Percentiles rank a stretch among this genome's conserved stretches.
phyloP scores from a whole-genome alignment of 2,888 invertebrate genomes.

The Leptura quadrifasciata region DNA sequence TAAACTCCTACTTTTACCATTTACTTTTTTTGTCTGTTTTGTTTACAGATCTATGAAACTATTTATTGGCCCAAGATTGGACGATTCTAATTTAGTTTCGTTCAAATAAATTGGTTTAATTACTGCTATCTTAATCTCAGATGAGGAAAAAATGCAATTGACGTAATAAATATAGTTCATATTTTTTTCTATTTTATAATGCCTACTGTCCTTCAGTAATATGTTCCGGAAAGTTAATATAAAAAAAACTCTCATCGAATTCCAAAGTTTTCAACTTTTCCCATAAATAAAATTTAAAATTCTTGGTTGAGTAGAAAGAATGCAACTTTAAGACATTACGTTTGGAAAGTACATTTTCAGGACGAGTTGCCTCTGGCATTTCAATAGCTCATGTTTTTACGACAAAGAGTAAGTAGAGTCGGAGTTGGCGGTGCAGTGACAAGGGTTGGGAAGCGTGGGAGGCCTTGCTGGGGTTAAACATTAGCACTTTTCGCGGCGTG shows the following conservation, averaged over 20 bases:
- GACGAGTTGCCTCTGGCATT: slow-evolving; percentile 53
- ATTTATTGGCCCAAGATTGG: too few species aligned
- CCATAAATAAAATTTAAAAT: slow-evolving; percentile 43
- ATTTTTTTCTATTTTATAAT: not conserved
- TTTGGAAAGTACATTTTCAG: slow-evolving; percentile 54
- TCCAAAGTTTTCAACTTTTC: slow-evolving; percentile 26
- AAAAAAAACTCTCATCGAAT: slow-evolving; percentile 24
- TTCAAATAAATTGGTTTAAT: too few species aligned
- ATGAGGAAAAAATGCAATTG: too few species aligned
- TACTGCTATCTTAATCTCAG: too few species aligned
- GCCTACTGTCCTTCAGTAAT: not conserved
- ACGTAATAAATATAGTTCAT: too few species aligned
- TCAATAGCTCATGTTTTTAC: slow-evolving; percentile 51
- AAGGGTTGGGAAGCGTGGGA: slow-evolving; percentile 53
- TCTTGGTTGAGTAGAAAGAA: slow-evolving; percentile 36
- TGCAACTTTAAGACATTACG: slow-evolving; percentile 38
- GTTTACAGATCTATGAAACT: too few species aligned
- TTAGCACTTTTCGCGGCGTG: slow-evolving; percentile 70
- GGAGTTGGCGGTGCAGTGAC: slow-evolving; percentile 54
- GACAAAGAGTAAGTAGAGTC: slow-evolving; percentile 46
- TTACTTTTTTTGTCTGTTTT: too few species aligned
- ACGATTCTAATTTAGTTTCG: too few species aligned
- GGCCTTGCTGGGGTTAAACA: slow-evolving; percentile 66
- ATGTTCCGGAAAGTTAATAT: slow-evolving; percentile 11
- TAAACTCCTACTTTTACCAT: too few species aligned